A percentile compares a stretch with the other conserved stretches of the same genome.
Evolutionary conservation across 2,888 invertebrate genomes (phyloP).

Genomic region (Carabus problematicus): DNA sequence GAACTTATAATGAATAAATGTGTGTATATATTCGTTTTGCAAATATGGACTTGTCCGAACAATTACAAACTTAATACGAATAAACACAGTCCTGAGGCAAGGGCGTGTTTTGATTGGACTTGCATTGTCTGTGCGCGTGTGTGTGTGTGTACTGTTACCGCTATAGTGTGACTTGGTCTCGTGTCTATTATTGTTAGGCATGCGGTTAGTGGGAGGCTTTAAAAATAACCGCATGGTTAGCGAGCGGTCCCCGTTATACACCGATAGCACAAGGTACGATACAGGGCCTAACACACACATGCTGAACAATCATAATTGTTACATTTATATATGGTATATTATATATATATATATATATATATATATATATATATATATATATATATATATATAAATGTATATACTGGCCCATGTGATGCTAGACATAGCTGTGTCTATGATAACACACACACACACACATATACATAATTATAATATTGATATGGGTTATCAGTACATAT

Average conservation of each 20-base stretch:
- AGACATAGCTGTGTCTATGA: neutral
- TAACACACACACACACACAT: neutral
- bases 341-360: conserved; percentile 10
- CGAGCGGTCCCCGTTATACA: neutral
- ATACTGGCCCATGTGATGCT: too few species aligned
- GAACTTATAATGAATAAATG: too few species aligned
- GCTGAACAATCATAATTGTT: neutral
- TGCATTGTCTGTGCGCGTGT: too few species aligned
- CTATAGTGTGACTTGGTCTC: neutral
- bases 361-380: neutral
- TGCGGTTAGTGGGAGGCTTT: conserved; percentile 37
- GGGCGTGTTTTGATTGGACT: too few species aligned
- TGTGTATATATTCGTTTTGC: too few species aligned
- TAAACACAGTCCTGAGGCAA: too few species aligned
- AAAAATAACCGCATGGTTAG: conserved; percentile 35
- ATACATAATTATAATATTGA: too few species aligned
- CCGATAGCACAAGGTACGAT: too few species aligned
- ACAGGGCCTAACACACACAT: neutral
- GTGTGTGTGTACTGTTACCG: neutral
- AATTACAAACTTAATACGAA: too few species aligned
- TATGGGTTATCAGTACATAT: neutral
- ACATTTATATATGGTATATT: neutral
- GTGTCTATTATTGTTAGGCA: conserved; percentile 33
- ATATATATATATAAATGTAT: neutral
- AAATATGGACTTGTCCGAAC: too few species aligned